Evolutionary conservation across 2,113 vertebrate genomes (phyloP).

Genomic region (Thalassoma bifasciatum): DNA sequence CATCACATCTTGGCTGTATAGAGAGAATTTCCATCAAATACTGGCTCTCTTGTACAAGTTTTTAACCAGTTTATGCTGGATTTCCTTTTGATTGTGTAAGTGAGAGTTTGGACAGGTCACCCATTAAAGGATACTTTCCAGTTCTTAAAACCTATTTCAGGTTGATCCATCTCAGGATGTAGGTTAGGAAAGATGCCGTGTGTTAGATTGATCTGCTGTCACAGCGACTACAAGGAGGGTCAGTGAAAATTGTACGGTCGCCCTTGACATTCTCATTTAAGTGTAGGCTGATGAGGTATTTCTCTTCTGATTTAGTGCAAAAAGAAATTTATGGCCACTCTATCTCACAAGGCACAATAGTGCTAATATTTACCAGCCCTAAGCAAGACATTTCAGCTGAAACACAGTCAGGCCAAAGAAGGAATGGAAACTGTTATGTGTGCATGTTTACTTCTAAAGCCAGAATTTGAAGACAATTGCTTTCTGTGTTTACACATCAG

Average conservation of each 20-base stretch:
- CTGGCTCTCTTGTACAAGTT: background rate
- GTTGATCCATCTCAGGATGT: no score
- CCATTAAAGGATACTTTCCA: background rate
- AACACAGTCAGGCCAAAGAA: constrained; percentile 71
- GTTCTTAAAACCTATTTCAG: background rate
- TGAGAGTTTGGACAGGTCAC: background rate
- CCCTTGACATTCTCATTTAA: constrained; percentile 1
- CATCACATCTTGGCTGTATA: constrained; percentile 39
- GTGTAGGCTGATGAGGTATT: constrained; percentile 25
- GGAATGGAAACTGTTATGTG: constrained; percentile 71
- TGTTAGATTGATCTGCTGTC: constrained; percentile 7
- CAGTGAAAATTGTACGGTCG: constrained; percentile 5
- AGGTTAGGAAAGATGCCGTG: background rate
- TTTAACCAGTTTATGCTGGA: constrained; percentile 1
- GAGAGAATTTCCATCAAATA: constrained; percentile 34
- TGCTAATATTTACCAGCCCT: constrained; percentile 78
- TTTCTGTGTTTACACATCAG: constrained; percentile 71
- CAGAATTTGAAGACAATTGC: constrained; percentile 67
- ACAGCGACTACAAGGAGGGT: constrained; percentile 8
- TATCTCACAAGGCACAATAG: constrained; percentile 74
- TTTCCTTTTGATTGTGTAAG: constrained; percentile 1
- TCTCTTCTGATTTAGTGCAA: constrained; percentile 25
- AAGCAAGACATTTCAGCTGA: constrained; percentile 45
- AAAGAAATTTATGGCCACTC: constrained; percentile 24
- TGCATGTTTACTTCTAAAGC: constrained; percentile 63